These are phyloP conservation scores for Drosophila algonquin DNA, from an alignment of 2,888 invertebrate species.

Conservation along the genomic window DNA sequence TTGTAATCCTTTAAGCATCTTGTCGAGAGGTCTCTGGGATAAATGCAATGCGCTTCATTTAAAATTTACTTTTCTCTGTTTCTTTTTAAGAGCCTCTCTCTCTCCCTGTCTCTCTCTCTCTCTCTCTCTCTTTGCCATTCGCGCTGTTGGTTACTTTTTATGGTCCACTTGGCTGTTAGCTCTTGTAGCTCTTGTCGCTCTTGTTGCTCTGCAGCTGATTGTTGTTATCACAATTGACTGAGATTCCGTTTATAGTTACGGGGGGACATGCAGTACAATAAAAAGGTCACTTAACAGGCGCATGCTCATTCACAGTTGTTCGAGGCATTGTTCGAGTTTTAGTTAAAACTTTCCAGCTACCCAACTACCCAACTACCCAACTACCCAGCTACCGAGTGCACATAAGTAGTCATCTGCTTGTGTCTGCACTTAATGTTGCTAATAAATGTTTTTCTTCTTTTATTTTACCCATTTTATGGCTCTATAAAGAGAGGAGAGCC, in stretches of 20 bases:
- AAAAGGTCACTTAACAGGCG: constrained; percentile 67
- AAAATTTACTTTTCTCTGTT: constrained; percentile 63
- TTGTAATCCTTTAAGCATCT: constrained; percentile 72
- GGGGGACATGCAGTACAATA: constrained; percentile 35
- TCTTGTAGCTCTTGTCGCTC: constrained; percentile 33
- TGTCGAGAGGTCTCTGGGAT: constrained; percentile 52
- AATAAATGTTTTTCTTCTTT: constrained; percentile 24
- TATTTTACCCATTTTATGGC: constrained; percentile 6
- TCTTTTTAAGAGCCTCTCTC: constrained; percentile 51
- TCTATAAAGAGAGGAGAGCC: neutral
- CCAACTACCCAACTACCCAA: neutral
- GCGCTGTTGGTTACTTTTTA: constrained; percentile 54
- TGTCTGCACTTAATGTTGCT: constrained; percentile 43
- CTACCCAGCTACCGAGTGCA: constrained; percentile 5
- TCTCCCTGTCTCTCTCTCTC: constrained; percentile 29
- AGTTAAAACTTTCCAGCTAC: constrained; percentile 54
- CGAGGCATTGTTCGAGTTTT: constrained; percentile 47
- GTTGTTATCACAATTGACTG: constrained; percentile 71
- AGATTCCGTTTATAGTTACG: constrained; percentile 67
- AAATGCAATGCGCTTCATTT: constrained; percentile 70
- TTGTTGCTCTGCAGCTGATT: constrained; percentile 58
- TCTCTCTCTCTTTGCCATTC: constrained; percentile 41
- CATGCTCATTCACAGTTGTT: constrained; percentile 22
- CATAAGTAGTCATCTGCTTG: constrained; percentile 29
- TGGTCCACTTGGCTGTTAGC: constrained; percentile 55